Base-by-base conservation (phyloP, 1,140 invertebrate species). In the Zaprionus nigranus region DNA sequence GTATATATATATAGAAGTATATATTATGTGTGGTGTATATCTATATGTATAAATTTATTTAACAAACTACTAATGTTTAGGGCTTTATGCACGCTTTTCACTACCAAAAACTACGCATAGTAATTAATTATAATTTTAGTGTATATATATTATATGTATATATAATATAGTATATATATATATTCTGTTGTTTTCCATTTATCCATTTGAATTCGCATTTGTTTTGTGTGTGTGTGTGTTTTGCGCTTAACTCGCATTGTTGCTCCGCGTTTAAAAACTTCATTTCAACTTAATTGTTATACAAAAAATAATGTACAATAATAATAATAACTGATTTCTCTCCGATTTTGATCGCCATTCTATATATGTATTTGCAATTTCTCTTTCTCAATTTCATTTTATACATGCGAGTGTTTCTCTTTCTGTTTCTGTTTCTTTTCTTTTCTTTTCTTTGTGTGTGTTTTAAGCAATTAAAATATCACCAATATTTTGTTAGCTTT, bases 41-140 rank as follows among this genome's bases (percentile, higher is more conserved):
- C 17, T 70, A 24, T 72, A 28, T 84, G 75, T 88, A 87, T 87
- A 82, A 90, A 90, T 87, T 87, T 81, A 90, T 88, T 90, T 88
- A 88, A 88, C 85, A 87, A 87, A 87, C 84, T 87, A 87, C 84
- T 87, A 88, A 81, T 75, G 34, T 84, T 88, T 81, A 80, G 81
- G 80, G 74, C 74, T 61, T 72, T 65, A 76, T 76, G 74, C 69
- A 72, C 69, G 62, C 60, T 76, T 88, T 87, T 88, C 84, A 81
- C 84, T 87, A 87, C 83, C 84, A 88, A 87, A 88, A 87, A 81
- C 83, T 87, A 87, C 84, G 80, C 84, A 68, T 86, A 87, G 60
- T 78, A 65, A 57, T 69, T 78, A 64, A 74, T 84, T 65, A 60
- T 75, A 70, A 70, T 26, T 70, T 24, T 58, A 54, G 74, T 73